These are phyloP conservation scores for Podarcis cretensis DNA, from an alignment of 2,113 vertebrate genomes.

Conservation along the genomic window DNA sequence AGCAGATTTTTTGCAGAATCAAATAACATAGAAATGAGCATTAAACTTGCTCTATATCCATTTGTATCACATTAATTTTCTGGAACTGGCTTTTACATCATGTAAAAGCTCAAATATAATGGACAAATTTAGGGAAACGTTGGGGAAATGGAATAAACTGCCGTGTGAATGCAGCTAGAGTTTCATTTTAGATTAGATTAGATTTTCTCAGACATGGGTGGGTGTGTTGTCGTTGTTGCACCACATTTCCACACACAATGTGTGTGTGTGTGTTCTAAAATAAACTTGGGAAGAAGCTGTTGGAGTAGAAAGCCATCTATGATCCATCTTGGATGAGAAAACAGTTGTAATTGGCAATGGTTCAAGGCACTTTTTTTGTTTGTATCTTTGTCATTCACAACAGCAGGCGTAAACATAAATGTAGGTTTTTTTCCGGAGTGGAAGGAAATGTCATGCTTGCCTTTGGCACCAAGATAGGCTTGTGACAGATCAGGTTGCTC, in stretches of 20 bases:
- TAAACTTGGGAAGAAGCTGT: neutral
- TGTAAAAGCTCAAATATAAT: too few relatives aligned
- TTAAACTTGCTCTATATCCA: too few relatives aligned
- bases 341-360: slow-evolving; percentile 31
- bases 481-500: slow-evolving; percentile 62
- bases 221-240: neutral
- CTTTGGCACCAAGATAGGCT: slow-evolving; percentile 62
- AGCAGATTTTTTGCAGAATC: too few relatives aligned
- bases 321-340: slow-evolving; percentile 32
- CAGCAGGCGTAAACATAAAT: slow-evolving; percentile 49
- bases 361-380: slow-evolving; percentile 6
- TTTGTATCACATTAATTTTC: too few relatives aligned
- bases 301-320: neutral
- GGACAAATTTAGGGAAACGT: too few relatives aligned
- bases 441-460: slow-evolving; percentile 46
- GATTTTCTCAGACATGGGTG: neutral
- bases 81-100: too few relatives aligned
- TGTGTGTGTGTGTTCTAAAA: neutral
- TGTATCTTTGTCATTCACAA: slow-evolving; percentile 50
- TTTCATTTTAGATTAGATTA: too few relatives aligned
- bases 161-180: too few relatives aligned
- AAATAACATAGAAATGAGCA: too few relatives aligned
- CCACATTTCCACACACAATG: neutral
- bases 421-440: slow-evolving; percentile 49
- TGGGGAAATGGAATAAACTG: too few relatives aligned